Base-by-base conservation (phyloP, 2,888 invertebrate species). In the Uloborus plumipes region DNA sequence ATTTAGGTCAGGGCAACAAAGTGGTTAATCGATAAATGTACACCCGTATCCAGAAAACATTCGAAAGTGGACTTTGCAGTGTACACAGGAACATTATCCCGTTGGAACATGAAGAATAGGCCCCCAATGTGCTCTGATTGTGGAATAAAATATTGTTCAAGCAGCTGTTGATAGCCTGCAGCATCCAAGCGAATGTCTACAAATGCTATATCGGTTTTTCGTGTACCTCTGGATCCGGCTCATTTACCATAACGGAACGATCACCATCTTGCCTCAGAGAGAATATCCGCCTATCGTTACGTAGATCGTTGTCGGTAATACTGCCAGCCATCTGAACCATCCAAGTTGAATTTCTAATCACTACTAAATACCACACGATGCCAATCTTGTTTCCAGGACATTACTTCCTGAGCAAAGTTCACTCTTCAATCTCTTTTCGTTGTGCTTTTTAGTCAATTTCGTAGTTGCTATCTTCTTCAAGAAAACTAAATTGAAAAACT, bases 41-140 rank as follows among this genome's bases (percentile, higher is more conserved):
- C 26, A 26, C 26, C 26, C 2, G 4, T 26, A 26, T 26, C 26
- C 26, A 26, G 3, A n/a, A 53, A 53, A 1, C 53, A 53, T 53
- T 53, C 53, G n/a, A 53, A 53, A 53, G 53, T 53, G 53, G 53
- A n/a, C n/a, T 16, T 16, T 53, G n/a, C 53, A 53, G 53, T 53
- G n/a, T 53, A 7, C 53, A 53, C 53, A 53, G 53, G 53, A 53
- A 53, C 53, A 53, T 53, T 53, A n/a, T 53, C 53, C 6, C 6
- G 53, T n/a, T 53, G 53, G 53, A 53, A 53, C 16, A 2, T 53
- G 53, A 53, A 53, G 53, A 16, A 53, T 53, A 53, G n/a, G 16
- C 6, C 53, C n/a, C 15, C 53, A 53, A 53, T 53, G 15, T 53
- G 6, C 53, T 53, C 53, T 6, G 53, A 3, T n/a, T 53, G 53